These are phyloP conservation scores for Zaprionus camerounensis DNA, from an alignment of 1,140 invertebrate genomes.

Conservation along the genomic window DNA sequence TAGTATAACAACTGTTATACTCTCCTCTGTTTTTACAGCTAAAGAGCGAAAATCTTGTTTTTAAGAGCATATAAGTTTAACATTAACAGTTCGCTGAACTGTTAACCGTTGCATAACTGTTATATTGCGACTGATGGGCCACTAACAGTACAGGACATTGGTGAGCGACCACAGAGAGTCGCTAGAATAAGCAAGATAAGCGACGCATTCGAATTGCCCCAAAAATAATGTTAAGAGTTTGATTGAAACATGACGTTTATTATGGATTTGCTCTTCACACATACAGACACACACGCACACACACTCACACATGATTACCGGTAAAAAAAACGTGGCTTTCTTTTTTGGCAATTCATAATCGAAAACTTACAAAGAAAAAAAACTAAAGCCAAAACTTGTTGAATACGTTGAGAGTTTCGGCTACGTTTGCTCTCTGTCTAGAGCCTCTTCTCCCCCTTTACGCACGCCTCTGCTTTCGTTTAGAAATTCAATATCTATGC, in stretches of 20 bases:
- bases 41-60: neutral
- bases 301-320: neutral
- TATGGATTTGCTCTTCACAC: constrained; percentile 16
- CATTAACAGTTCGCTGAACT: neutral
- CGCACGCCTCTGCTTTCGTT: constrained; percentile 39
- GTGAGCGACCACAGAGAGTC: neutral
- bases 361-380: constrained; percentile 10
- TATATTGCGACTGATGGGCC: neutral
- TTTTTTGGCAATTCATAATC: neutral
- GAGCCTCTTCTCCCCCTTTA: neutral
- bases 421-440: neutral
- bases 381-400: constrained; percentile 59
- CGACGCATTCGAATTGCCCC: neutral
- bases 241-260: constrained; percentile 21
- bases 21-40: neutral
- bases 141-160: constrained; percentile 12
- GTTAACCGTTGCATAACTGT: constrained; percentile 59
- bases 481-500: constrained; percentile 69
- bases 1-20: neutral
- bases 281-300: constrained; percentile 4
- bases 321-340: neutral
- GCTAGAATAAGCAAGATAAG: constrained; percentile 28
- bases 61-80: constrained; percentile 19
- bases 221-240: neutral
- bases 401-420: constrained; percentile 40